Evolutionary conservation across 2,888 invertebrate genomes (phyloP).

Genomic region (Zelleria hepariella): DNA sequence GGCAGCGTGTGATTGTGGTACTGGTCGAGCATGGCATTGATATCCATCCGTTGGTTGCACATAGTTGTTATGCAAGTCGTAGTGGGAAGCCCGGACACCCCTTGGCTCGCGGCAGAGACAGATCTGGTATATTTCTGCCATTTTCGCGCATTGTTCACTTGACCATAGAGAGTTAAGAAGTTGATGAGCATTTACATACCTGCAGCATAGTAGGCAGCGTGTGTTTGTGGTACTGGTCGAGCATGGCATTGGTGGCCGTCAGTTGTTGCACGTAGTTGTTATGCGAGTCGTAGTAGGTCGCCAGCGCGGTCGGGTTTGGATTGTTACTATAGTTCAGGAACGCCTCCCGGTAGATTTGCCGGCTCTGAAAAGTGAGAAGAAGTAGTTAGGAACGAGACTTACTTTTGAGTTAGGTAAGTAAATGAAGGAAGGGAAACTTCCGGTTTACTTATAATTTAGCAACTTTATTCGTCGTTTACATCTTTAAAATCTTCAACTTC

Average conservation of each 20-base stretch:
- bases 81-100: slow-evolving; percentile 84
- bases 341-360: slow-evolving; percentile 89
- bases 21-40: slow-evolving; percentile 93
- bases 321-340: slow-evolving; percentile 84
- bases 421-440: no score
- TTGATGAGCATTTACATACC: slow-evolving; percentile 57
- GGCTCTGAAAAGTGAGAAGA: slow-evolving; percentile 83
- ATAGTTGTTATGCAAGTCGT: slow-evolving; percentile 94
- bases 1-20: slow-evolving; percentile 90
- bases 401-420: no score
- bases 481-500: no score
- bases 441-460: no score
- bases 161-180: neutral
- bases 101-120: no score
- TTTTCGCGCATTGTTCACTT: no score
- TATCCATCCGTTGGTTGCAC: slow-evolving; percentile 92
- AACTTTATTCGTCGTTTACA: no score
- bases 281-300: slow-evolving; percentile 90
- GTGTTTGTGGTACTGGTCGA: slow-evolving; percentile 88
- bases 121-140: no score
- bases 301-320: slow-evolving; percentile 78
- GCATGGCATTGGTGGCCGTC: slow-evolving; percentile 93
- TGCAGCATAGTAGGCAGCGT: slow-evolving; percentile 89
- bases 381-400: no score
- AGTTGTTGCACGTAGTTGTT: slow-evolving; percentile 95